These are phyloP conservation scores for Botia kubotai DNA, from an alignment of 2,797 vertebrate genomes.

Conservation along the genomic window DNA sequence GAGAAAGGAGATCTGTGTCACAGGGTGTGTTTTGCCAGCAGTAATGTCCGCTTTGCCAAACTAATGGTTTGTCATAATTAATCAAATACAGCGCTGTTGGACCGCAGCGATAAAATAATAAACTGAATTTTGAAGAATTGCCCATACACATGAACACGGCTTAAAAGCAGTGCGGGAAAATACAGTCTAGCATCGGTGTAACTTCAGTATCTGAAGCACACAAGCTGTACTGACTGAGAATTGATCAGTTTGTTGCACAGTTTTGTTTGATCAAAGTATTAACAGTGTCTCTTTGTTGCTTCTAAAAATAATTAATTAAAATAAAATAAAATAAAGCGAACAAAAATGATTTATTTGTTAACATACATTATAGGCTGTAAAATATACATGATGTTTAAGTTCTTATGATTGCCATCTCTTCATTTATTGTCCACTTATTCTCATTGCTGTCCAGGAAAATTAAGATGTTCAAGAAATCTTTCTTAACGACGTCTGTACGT, in stretches of 20 bases:
- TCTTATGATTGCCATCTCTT: no score
- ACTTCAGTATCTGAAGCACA: no score
- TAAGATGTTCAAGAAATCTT: background rate
- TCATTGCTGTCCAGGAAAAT: background rate
- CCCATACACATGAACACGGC: background rate
- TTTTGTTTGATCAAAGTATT: background rate
- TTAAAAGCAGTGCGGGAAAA: background rate
- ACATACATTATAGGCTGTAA: no score
- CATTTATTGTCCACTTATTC: background rate
- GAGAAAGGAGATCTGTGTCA: background rate
- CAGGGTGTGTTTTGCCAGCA: conserved; percentile 2
- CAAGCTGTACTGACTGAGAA: no score
- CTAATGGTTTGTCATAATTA: background rate
- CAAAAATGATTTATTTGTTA: no score
- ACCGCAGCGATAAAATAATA: background rate
- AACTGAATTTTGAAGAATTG: background rate
- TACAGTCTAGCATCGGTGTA: background rate
- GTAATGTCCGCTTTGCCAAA: conserved; percentile 1
- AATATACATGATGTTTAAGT: no score
- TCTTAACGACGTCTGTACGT: background rate
- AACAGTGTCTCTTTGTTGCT: background rate
- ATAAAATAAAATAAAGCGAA: no score
- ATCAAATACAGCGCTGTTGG: background rate
- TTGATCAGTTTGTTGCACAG: background rate
- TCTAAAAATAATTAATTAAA: no score